phyloP scores from a whole-genome alignment of 2,797 vertebrate genomes.

The Sebastiscus tertius region DNA sequence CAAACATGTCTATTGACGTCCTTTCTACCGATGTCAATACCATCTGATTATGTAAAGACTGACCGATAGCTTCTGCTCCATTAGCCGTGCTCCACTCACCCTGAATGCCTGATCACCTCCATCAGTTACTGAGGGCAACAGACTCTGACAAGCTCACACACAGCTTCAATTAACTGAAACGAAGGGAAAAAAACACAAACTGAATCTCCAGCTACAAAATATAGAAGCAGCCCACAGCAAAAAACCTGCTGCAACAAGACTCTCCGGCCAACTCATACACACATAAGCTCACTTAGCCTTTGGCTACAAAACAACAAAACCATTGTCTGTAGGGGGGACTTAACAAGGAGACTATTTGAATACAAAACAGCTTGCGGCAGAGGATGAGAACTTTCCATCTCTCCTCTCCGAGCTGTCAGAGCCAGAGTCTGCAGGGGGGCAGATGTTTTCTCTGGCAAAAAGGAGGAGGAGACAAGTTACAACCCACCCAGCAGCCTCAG shows the following conservation, averaged over 20 bases:
- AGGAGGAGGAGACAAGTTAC: slow-evolving; percentile 68
- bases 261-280: slow-evolving; percentile 12
- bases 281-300: slow-evolving; percentile 47
- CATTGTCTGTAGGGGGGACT: slow-evolving; percentile 57
- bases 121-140: slow-evolving; percentile 60
- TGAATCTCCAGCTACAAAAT: slow-evolving; percentile 17
- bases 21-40: slow-evolving; percentile 67
- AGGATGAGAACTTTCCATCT: slow-evolving; percentile 74
- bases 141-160: slow-evolving; percentile 49
- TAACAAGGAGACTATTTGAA: slow-evolving; percentile 70
- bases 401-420: slow-evolving; percentile 66
- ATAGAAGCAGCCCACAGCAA: slow-evolving; percentile 19
- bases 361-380: slow-evolving; percentile 69
- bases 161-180: slow-evolving; percentile 44
- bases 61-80: slow-evolving; percentile 62
- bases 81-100: slow-evolving; percentile 52
- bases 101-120: slow-evolving; percentile 61
- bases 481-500: slow-evolving; percentile 64
- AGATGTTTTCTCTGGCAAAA: slow-evolving; percentile 63
- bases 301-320: slow-evolving; percentile 57
- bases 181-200: not conserved
- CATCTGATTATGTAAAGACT: slow-evolving; percentile 69
- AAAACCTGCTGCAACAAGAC: slow-evolving; percentile 24
- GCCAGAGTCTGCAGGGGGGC: slow-evolving; percentile 56
- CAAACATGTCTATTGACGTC: slow-evolving; percentile 76